Base-by-base conservation (phyloP, 1,140 invertebrate genomes). In the Temnothorax nylanderi region DNA sequence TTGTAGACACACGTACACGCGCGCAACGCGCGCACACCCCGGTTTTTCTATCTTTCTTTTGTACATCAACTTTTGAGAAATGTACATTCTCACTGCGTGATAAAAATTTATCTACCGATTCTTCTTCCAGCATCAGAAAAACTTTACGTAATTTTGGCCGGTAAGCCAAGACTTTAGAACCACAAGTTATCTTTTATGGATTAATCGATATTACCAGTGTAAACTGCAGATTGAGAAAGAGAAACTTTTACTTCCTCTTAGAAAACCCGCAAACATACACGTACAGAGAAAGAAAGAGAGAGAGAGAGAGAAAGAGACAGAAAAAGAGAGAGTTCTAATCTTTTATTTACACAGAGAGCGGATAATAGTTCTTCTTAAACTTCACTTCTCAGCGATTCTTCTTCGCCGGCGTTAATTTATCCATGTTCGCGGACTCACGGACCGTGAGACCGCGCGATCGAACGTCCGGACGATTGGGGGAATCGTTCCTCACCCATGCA, bases 401-500 rank as follows among this genome's bases (percentile, higher is more conserved):
- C 69, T 60, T 74, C 56, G 18, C 7, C 7, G n/a, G 13, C 54
- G 54, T 84, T 84, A 84, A 84, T 74, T 84, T 84, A 84, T 84
- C 54, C 65, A 34, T 16, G 77, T 54, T 71, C 78, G 26, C 54
- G 37, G 26, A 67, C n/a, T 49, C 47, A 60, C 34, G 44, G 37
- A 58, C 8, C 13, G 64, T 62, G 37, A 26, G 13, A 5, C 10
- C 34, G 34, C 11, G 37, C 77, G 56, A 49, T 51, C 34, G 71
- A 74, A 74, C 44, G 18, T 16, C 26, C 60, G 51, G 44, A 71
- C 51, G 34, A 81, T 51, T 51, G 51, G 56, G 56, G 56, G 32
- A 62, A 89, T 80, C 86, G 86, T 89, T 87, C 84, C 82, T 87
- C 78, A 71, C 44, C 5, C 54, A 82, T 86, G 87, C 62, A 86